Percentiles rank a stretch among this genome's conserved stretches.
Conservation (phyloP, 37 sponge, comb jelly and placozoan genomes). For the Hormiphora californensis region DNA sequence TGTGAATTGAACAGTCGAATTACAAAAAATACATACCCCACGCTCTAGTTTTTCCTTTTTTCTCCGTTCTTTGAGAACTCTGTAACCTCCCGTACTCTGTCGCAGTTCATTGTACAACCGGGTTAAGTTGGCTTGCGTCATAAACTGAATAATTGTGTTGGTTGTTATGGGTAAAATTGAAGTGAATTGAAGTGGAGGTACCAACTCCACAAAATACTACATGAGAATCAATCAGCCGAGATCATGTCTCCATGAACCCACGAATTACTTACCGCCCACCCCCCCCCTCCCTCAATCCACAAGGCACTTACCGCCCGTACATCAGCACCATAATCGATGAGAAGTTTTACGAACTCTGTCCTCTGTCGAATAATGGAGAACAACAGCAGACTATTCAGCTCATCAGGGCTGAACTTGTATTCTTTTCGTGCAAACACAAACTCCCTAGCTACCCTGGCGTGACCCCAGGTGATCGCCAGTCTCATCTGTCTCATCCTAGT, state of each 20-base stretch:
- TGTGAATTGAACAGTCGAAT: not conserved
- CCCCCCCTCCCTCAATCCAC: too few relatives aligned
- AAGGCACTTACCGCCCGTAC: constrained; percentile 32
- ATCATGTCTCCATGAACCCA: too few relatives aligned
- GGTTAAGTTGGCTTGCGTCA: constrained; percentile 25
- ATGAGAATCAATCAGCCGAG: too few relatives aligned
- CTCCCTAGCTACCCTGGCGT: constrained; percentile 41
- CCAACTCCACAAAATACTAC: not conserved
- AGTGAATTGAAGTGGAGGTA: not conserved
- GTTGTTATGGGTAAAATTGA: not conserved
- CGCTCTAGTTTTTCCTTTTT: constrained; percentile 25
- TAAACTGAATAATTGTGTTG: not conserved
- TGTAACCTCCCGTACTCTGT: constrained; percentile 32
- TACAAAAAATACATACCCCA: constrained; percentile 3
- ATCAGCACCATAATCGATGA: constrained; percentile 41
- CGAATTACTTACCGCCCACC: too few relatives aligned
- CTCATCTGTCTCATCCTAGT: constrained; percentile 54
- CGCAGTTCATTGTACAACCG: constrained; percentile 38
- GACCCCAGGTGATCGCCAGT: constrained; percentile 50
- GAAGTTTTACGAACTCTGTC: constrained; percentile 42
- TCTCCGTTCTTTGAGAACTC: constrained; percentile 6
- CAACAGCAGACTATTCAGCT: constrained; percentile 37
- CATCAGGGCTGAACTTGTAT: constrained; percentile 43
- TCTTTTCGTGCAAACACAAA: constrained; percentile 36
- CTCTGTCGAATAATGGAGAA: constrained; percentile 47